Evolutionary conservation across 2,113 vertebrate species (phyloP), one percentile per base, ranked within the genome.

Genomic region (Erythrocercus mccallii): DNA sequence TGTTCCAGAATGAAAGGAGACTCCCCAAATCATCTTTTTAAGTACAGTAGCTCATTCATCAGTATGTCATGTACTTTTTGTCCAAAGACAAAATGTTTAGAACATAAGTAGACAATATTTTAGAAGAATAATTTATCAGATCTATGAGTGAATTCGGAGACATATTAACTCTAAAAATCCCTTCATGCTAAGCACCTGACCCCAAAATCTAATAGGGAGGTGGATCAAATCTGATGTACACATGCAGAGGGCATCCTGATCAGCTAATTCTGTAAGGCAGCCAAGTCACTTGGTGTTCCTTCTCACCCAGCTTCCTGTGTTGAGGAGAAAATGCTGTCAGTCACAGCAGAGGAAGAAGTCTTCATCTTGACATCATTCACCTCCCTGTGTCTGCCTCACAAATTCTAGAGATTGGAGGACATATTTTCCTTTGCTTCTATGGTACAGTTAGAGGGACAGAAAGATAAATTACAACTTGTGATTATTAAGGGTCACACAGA

Each of bases 241-340:
- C 19, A 28, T 23, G 40, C 15, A 54, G 3, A 2, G 30, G 48
- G 12, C 24, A 74, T 91, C 27, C 72, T 68, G 27, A 15, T 74
- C 37, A 84, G 31, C 24, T 81, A 56, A n/a, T 84, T 77, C 31
- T 77, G 2, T n/a, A 47, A 66, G 22, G 12, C 73, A 62, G 24
- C 38, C 3, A 5, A 50, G 13, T 42, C 17, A 27, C 10, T 61
- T 60, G 38, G 4, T 0, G 0, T 82, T 86, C 47, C 12, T 16
- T 51, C 48, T 79, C 38, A 37, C 4, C 5, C 19, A 54, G 16
- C 6, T 61, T 78, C 35, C 48, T 25, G 9, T 35, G 6, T 40
- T 38, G 44, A 56, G 7, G 19, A 70, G 48, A 58, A 91, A 70
- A 51, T 70, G 31, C 31, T 31, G 11, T 57, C 38, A 38, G 28